Percentiles rank a stretch among this genome's conserved stretches.
Evolutionary conservation across 2,113 vertebrate genomes (phyloP).

Genomic region (Perognathus longimembris): DNA sequence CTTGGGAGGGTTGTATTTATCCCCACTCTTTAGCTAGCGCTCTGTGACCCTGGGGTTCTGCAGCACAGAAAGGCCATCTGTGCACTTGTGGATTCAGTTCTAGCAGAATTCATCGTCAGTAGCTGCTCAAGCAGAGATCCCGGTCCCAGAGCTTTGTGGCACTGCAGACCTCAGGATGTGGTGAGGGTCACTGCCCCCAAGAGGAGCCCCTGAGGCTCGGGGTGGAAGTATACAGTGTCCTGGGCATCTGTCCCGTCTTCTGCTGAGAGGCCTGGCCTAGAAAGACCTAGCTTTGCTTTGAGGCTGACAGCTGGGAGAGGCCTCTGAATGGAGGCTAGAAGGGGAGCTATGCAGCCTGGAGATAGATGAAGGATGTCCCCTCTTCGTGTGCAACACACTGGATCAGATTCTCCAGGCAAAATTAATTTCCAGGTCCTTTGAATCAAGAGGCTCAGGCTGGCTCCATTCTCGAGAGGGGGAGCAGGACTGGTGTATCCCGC

Average conservation of each 20-base stretch:
- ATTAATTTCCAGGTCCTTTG: rapidly evolving
- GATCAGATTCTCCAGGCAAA: background rate
- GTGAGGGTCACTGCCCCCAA: background rate
- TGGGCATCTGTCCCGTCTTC: too few species aligned
- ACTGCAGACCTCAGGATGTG: background rate
- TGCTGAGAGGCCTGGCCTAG: background rate
- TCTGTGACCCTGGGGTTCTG: background rate
- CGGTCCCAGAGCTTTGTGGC: background rate
- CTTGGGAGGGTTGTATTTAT: background rate
- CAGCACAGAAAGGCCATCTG: background rate
- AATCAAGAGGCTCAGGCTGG: background rate
- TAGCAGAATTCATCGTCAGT: rapidly evolving
- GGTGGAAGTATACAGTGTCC: background rate
- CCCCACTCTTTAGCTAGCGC: background rate
- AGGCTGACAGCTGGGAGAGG: background rate
- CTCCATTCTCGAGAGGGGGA: background rate
- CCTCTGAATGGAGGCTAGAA: background rate
- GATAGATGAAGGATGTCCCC: background rate
- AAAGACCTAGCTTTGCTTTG: background rate
- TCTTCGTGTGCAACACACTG: rapidly evolving
- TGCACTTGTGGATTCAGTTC: too few species aligned
- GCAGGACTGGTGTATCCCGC: rapidly evolving
- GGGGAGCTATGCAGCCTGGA: background rate
- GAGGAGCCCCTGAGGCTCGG: background rate
- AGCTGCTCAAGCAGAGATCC: too few species aligned